Evolutionary conservation across 2,113 vertebrate genomes (phyloP), one percentile per base, ranked within the genome.

Genomic region (Grammomys surdaster): DNA sequence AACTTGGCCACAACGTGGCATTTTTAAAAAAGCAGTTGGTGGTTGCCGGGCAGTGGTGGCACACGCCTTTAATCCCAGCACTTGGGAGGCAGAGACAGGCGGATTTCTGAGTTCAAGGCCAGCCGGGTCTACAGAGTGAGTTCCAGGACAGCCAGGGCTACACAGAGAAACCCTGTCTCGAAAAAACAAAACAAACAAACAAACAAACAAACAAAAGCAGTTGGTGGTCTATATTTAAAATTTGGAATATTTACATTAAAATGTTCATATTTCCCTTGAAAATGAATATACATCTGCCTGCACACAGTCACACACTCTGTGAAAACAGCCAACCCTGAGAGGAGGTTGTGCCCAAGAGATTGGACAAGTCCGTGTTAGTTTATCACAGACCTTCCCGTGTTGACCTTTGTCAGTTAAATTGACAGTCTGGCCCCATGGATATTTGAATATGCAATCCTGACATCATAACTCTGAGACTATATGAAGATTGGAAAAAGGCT

Each of bases 231-330:
- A 75, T 77, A 91, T 77, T 90, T 88, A 43, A 40, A 86, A 76
- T 43, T 33, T 36, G 3, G 12, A 8, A 36, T 88, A 65, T 70
- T 95, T 96, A 69, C 24, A 77, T 73, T 73, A 85, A 85, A 88
- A 22, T 86, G 51, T 81, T 76, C 65, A 56, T 40, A 88, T 90
- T 86, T 89, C 19, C 95, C n/a, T 86, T 20, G 12, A 67, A 93
- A 96, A 94, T 20, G 1, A 95, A 89, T 67, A n/a, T n/a, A 51
- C 51, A 51, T 85, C 48, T 72, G 65, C 56, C 58, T 78, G 69
- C 3, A 54, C 2, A 91, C 1, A 67, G 28, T 86, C 28, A 67
- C 9, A 75, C 6, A 93, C 33, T 78, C 14, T 40, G 14, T 58
- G 60, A 82, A 2, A 54, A 63, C 24, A 88, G 33, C 7, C 78